phyloP scores from a whole-genome alignment of 2,888 invertebrate species.

The Protonemura montana region DNA sequence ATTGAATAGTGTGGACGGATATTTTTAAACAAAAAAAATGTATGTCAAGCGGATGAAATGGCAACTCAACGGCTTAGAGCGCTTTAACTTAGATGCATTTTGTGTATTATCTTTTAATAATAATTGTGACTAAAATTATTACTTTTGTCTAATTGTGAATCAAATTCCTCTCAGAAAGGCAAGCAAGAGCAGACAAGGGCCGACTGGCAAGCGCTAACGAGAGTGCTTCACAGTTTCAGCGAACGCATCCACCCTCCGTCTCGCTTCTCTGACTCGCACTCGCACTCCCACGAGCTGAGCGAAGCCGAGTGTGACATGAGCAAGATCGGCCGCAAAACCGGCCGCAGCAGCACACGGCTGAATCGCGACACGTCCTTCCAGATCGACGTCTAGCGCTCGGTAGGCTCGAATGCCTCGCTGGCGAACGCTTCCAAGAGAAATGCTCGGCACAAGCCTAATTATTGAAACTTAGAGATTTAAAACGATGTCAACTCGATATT shows the following conservation, averaged over 20 bases:
- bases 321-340: slow-evolving; percentile 55
- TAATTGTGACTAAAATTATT: too few relatives aligned
- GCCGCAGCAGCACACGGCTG: slow-evolving; percentile 52
- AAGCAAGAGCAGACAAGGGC: not conserved
- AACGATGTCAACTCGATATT: not conserved
- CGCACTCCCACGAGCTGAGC: slow-evolving; percentile 57
- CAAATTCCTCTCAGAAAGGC: not conserved
- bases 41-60: too few relatives aligned
- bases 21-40: too few relatives aligned
- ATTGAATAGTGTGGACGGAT: too few relatives aligned
- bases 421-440: not conserved
- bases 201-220: not conserved
- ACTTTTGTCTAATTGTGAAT: too few relatives aligned
- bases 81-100: too few relatives aligned
- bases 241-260: slow-evolving; percentile 86
- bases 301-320: slow-evolving; percentile 61
- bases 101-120: too few relatives aligned
- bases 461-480: not conserved
- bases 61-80: too few relatives aligned
- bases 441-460: slow-evolving; percentile 14
- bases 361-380: slow-evolving; percentile 67
- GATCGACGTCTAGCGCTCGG: slow-evolving; percentile 71
- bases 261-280: slow-evolving; percentile 76
- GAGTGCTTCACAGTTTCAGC: slow-evolving; percentile 71
- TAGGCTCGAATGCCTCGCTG: slow-evolving; percentile 46